Conservation (phyloP, 2,797 vertebrate species). For the Aphelocoma californica region DNA sequence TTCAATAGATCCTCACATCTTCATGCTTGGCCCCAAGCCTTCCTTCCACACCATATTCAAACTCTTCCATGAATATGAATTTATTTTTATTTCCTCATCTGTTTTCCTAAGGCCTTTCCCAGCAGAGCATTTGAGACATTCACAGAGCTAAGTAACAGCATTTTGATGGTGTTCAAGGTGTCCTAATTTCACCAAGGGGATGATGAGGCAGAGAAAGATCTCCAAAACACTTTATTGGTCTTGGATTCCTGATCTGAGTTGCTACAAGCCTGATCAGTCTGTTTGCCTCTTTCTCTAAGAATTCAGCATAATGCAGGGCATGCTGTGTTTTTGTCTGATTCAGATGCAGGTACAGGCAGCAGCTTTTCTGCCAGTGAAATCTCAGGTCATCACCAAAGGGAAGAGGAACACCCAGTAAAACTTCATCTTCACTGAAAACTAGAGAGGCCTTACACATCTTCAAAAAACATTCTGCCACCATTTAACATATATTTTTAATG, state of each 20-base stretch:
- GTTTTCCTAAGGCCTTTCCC: not conserved
- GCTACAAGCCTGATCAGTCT: not conserved
- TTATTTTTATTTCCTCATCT: conserved; percentile 29
- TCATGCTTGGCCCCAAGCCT: not conserved
- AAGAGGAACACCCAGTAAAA: not conserved
- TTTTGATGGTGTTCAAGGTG: not conserved
- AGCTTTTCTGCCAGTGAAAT: not conserved
- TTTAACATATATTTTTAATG: rapidly evolving
- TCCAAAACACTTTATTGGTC: not conserved
- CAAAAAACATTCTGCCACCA: not conserved
- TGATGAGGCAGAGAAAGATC: not conserved
- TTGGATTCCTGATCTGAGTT: not conserved
- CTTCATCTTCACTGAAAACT: not conserved
- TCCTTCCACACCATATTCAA: not conserved
- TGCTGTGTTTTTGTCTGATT: not conserved
- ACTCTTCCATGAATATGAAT: not conserved
- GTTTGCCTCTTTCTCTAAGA: not conserved
- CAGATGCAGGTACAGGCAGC: not conserved
- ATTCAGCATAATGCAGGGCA: not conserved
- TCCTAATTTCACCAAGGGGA: not conserved
- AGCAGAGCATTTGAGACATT: not conserved
- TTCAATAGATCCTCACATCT: not conserved
- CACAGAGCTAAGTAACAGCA: not conserved
- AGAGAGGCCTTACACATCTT: not conserved
- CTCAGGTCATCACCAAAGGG: not conserved